phyloP scores from a whole-genome alignment of 2,113 vertebrate species.

The Hippocampus barbouri region DNA sequence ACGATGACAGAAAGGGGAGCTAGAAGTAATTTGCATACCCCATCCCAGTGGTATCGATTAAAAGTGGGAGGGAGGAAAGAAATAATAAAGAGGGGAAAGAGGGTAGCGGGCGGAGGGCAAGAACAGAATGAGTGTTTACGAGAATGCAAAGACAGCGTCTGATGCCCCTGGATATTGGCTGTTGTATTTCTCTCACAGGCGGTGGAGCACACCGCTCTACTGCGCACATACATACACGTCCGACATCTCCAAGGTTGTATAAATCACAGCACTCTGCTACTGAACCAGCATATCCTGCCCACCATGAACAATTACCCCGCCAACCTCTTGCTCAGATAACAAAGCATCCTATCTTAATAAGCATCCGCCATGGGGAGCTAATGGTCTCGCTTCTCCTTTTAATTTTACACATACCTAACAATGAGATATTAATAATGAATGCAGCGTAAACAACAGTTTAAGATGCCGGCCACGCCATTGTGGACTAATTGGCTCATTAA shows the following conservation, averaged over 20 bases:
- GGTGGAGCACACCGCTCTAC: constrained; percentile 59
- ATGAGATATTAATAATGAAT: constrained; percentile 82
- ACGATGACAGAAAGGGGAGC: constrained; percentile 41
- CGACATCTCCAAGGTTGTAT: constrained; percentile 70
- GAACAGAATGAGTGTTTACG: constrained; percentile 40
- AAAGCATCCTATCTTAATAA: constrained; percentile 78
- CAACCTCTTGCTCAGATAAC: constrained; percentile 69
- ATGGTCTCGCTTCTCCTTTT: constrained; percentile 76
- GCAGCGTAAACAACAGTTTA: constrained; percentile 79
- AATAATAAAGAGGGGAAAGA: constrained; percentile 5
- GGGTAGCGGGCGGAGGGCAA: constrained; percentile 27
- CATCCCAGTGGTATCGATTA: constrained; percentile 30
- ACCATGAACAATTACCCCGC: constrained; percentile 73
- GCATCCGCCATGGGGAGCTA: constrained; percentile 76
- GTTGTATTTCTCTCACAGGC: constrained; percentile 56
- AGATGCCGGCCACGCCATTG: constrained; percentile 76
- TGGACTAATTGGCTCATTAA: constrained; percentile 82
- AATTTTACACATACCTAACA: constrained; percentile 82
- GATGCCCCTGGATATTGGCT: constrained; percentile 47
- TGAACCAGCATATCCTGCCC: constrained; percentile 72
- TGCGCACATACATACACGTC: constrained; percentile 48
- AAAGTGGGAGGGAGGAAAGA: constrained; percentile 16
- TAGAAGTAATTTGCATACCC: constrained; percentile 35
- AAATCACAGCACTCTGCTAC: constrained; percentile 68
- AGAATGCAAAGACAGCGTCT: constrained; percentile 46